These are phyloP conservation scores for Marisa cornuarietis DNA, from an alignment of 1,140 invertebrate species.

Conservation along the genomic window DNA sequence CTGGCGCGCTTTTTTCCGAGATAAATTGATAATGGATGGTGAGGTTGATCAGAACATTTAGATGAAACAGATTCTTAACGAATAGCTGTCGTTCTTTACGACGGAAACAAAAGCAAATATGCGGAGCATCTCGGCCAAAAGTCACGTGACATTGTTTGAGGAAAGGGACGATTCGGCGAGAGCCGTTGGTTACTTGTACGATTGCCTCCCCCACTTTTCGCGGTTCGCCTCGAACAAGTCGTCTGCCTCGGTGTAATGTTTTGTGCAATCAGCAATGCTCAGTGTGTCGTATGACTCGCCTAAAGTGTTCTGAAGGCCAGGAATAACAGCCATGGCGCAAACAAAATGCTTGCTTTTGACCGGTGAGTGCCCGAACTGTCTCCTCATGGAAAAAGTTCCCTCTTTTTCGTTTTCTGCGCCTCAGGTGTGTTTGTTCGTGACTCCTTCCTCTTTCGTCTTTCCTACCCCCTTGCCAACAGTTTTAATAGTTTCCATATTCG, in stretches of 20 bases:
- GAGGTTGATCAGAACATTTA: background rate
- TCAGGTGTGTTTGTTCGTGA: too few relatives aligned
- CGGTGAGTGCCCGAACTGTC: slow-evolving; percentile 15
- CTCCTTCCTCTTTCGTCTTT: too few relatives aligned
- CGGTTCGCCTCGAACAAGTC: background rate
- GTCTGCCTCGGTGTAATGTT: slow-evolving; percentile 6
- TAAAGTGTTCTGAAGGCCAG: slow-evolving; percentile 8
- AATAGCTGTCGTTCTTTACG: background rate
- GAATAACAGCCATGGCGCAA: slow-evolving; percentile 13
- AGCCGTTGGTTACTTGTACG: background rate
- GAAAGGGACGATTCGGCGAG: background rate
- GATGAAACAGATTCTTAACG: too few relatives aligned
- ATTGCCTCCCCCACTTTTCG: background rate
- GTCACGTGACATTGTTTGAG: slow-evolving; percentile 21
- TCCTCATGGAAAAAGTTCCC: background rate
- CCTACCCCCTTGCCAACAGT: too few relatives aligned
- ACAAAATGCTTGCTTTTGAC: slow-evolving; percentile 24
- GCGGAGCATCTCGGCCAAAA: slow-evolving; percentile 9
- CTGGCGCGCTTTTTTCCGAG: background rate
- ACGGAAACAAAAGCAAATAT: slow-evolving; percentile 12
- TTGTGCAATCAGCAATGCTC: slow-evolving; percentile 1
- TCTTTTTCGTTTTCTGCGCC: too few relatives aligned
- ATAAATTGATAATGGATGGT: background rate
- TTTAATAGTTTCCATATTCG: too few relatives aligned
- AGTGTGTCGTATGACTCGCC: background rate